Evolutionary conservation across 1,140 invertebrate species (phyloP).

Genomic region (Delia radicum): DNA sequence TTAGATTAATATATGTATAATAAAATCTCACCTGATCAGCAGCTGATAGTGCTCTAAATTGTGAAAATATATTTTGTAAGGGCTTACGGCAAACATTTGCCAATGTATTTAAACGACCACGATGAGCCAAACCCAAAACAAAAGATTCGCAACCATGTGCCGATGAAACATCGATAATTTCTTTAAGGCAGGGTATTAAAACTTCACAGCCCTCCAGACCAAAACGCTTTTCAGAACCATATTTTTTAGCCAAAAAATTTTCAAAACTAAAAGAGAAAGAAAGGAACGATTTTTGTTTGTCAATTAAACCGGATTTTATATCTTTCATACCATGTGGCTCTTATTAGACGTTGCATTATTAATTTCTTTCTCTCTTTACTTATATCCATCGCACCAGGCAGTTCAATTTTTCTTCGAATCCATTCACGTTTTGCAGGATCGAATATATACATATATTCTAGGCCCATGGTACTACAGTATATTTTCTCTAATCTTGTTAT

Average conservation of each 20-base stretch:
- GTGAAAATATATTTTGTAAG: conserved; percentile 79
- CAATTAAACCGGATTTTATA: not conserved
- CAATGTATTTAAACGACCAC: conserved; percentile 86
- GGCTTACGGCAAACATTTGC: conserved; percentile 89
- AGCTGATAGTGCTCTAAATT: conserved; percentile 79
- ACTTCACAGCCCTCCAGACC: conserved; percentile 91
- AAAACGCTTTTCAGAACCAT: conserved; percentile 88
- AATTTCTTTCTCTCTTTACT: conserved; percentile 35
- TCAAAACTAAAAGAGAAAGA: conserved; percentile 66
- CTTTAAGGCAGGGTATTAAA: conserved; percentile 83
- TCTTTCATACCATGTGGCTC: conserved; percentile 32
- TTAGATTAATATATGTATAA: conserved; percentile 2
- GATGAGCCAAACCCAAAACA: conserved; percentile 90
- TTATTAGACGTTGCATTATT: conserved; percentile 37
- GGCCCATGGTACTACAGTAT: conserved; percentile 71
- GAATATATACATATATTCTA: conserved; percentile 87
- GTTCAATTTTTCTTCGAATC: conserved; percentile 79
- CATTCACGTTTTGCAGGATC: conserved; percentile 76
- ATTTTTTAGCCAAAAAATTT: conserved; percentile 85
- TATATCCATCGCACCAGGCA: conserved; percentile 58
- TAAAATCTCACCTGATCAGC: conserved; percentile 62
- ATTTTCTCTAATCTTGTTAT: conserved; percentile 71
- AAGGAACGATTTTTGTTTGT: not conserved
- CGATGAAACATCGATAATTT: conserved; percentile 82
- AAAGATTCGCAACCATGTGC: conserved; percentile 77